Evolutionary conservation across 2,797 vertebrate genomes (phyloP).

Genomic region (Florisuga fusca): DNA sequence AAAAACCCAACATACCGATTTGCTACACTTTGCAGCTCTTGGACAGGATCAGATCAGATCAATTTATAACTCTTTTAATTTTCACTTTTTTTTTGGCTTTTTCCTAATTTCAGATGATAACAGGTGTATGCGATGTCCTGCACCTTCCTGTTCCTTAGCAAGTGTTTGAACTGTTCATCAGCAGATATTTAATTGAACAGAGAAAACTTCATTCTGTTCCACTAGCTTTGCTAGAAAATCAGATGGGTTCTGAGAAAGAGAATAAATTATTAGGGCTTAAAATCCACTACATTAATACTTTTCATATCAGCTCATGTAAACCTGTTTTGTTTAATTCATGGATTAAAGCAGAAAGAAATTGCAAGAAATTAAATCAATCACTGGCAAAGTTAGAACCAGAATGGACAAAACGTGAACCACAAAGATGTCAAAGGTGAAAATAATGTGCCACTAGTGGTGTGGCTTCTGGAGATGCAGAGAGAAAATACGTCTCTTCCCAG

Average conservation of each 20-base stretch:
- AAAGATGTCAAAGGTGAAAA: neutral
- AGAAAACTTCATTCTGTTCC: neutral
- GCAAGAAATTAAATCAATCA: neutral
- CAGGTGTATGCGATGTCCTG: neutral
- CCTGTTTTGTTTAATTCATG: neutral
- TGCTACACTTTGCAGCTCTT: neutral
- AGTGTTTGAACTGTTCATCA: neutral
- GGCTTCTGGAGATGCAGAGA: neutral
- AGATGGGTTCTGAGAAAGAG: neutral
- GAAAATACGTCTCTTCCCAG: no score
- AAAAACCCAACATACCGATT: neutral
- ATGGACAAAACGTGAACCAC: neutral
- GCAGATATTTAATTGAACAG: neutral
- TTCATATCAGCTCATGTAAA: neutral
- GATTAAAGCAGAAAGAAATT: neutral
- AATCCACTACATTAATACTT: neutral
- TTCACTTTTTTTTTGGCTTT: neutral
- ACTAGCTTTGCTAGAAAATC: neutral
- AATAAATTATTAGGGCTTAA: neutral
- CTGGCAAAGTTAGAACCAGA: neutral
- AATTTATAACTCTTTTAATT: neutral
- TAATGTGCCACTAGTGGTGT: fast-evolving
- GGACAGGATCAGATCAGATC: neutral
- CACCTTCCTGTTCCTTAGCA: neutral
- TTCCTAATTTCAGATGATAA: neutral